Evolutionary conservation across 2,113 vertebrate species (phyloP), one percentile per base, ranked within the genome.

Genomic region (Bagarius yarrelli): DNA sequence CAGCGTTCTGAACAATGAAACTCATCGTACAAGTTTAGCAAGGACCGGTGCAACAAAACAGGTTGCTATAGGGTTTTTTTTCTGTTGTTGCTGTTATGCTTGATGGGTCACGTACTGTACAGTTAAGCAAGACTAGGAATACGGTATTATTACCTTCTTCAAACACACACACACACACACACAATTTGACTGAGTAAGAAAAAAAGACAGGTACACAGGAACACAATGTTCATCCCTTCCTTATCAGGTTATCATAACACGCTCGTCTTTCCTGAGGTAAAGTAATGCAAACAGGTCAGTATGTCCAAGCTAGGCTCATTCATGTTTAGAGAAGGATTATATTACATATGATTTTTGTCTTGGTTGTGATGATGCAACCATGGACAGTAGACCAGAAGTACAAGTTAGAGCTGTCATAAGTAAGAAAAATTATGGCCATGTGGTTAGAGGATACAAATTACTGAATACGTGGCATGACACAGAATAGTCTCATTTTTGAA

Each of bases 241-340:
- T 87, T 32, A 21, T 53, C 9, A 67, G 78, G 50, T 76, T 72
- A 19, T 50, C 63, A 19, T 21, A 25, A 67, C 44, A 64, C 27
- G 8, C 69, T 56, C 21, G 63, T 87, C 83, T 79, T 80, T 71
- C 86, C 85, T 86, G 88, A 85, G 90, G 89, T 87, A 90, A 57
- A 18, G 23, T 44, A 40, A 21, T 15, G 30, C 23, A 53, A 23
- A 78, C 60, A 53, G 52, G 14, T 27, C 59, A 32, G 19, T 40
- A 6, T 40, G 27, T 25, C 27, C 47, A 21, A 63, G 79, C 82
- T 79, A 63, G 52, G 79, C 82, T 75, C 81, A 3, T 40, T 6
- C 36, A 6, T 4, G 36, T 82, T 47, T 27, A 27, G 40, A 16
- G 61, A 76, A 77, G 88, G 85, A 88, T 86, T 72, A 83, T 86